Base-by-base conservation (phyloP, 37 sponge, comb jelly and placozoan species). In the Halichondria panicea region DNA sequence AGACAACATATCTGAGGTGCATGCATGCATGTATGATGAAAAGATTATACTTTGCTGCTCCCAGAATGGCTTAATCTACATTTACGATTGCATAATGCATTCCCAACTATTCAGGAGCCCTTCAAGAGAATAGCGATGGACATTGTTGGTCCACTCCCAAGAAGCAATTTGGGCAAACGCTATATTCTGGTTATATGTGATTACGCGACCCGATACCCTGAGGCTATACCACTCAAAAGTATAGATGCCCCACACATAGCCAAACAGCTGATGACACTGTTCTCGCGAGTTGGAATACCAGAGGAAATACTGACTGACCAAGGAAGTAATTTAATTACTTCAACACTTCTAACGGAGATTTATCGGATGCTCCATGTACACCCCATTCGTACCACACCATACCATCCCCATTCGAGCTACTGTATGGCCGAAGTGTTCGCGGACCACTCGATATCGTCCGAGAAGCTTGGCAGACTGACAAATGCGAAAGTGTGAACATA, bases 111-210 rank as follows among this genome's bases (percentile, higher is more conserved):
- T 22, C 44, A 43, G 6, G 57, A 68, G 30, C 90, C 90, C 68
- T 89, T 83, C 76, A 24, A 50, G 58, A 66, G 76, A 53, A 61
- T 89, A 21, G 85, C 84, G 2, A 89, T 84, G 80, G 90, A 89
- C 44, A 83, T 83, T 59, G 77, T 89, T 1, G 85, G 85, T 31
- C 85, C 80, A 43, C 55, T 84, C 19, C 81, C 84, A 15, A n/a
- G 67, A 37, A 84, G 70, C 36, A 71, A 42, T 0, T 4, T 40
- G 9, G 84, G 84, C 2, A 70, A 88, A 24, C 42, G 65, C 24
- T 88, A 72, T 45, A 71, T 88, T 7, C 30, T 82, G 22, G 74
- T 78, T 38, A 24, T 88, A 3, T 76, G 83, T 70, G 79, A 82
- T 61, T 88, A 82, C 71, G 83, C 89, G 12, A 88, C 84, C 22